These are phyloP conservation scores for Hippocampus barbouri DNA, from an alignment of 2,113 vertebrate species.

Conservation along the genomic window DNA sequence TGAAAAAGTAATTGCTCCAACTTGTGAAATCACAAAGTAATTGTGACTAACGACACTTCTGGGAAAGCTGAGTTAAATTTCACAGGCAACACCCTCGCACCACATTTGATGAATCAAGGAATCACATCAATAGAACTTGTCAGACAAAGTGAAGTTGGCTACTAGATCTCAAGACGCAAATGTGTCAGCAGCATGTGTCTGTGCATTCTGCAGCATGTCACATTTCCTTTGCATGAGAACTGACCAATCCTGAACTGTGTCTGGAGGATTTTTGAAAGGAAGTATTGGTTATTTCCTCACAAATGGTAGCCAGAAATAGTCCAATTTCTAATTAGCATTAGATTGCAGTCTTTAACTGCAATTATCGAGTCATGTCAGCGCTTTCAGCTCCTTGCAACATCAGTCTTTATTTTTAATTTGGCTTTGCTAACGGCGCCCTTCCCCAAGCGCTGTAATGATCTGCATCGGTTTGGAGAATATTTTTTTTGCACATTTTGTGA, in stretches of 20 bases:
- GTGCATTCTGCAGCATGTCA: conserved; percentile 1
- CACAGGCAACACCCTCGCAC: too few relatives aligned
- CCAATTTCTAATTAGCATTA: not conserved
- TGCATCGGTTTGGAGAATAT: not conserved
- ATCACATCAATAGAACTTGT: too few relatives aligned
- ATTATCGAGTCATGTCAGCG: not conserved
- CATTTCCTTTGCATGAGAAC: not conserved
- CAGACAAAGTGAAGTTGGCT: too few relatives aligned
- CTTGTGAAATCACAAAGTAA: too few relatives aligned
- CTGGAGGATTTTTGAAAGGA: not conserved
- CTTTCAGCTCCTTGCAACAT: not conserved
- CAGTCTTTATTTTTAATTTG: not conserved
- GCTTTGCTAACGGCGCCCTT: not conserved
- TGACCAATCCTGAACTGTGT: not conserved
- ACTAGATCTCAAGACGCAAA: too few relatives aligned
- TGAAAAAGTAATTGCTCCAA: too few relatives aligned
- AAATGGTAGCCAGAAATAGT: not conserved
- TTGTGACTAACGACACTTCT: too few relatives aligned
- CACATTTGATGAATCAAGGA: too few relatives aligned
- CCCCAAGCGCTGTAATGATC: not conserved
- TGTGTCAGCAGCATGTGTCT: not conserved
- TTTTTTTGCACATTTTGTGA: too few relatives aligned
- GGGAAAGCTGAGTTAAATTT: too few relatives aligned
- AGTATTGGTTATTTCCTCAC: not conserved
- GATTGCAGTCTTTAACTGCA: not conserved